Evolutionary conservation across 2,797 vertebrate species (phyloP).

Genomic region (Falco biarmicus): DNA sequence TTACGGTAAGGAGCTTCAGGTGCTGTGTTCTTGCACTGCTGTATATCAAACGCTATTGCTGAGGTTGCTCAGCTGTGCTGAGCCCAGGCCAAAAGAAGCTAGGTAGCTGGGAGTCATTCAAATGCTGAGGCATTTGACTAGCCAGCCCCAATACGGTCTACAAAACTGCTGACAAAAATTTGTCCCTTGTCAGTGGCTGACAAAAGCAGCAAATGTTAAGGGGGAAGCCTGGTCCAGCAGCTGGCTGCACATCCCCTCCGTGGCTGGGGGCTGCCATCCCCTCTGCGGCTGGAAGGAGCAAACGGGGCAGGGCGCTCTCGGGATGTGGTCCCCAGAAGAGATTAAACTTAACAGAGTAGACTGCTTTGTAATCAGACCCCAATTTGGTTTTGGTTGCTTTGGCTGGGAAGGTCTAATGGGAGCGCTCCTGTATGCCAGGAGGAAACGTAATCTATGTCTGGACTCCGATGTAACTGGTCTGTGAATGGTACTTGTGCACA

Average conservation of each 20-base stretch:
- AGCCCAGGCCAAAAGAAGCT: background rate
- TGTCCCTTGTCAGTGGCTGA: background rate
- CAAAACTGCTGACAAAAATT: background rate
- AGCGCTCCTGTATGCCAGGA: background rate
- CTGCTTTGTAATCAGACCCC: background rate
- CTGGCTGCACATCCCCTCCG: background rate
- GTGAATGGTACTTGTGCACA: background rate
- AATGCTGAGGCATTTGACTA: background rate
- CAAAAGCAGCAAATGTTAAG: background rate
- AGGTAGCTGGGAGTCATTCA: background rate
- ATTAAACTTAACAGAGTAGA: background rate
- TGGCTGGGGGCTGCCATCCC: too few species aligned
- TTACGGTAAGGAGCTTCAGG: background rate
- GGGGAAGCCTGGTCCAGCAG: rapidly evolving
- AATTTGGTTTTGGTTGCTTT: background rate
- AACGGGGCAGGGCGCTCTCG: background rate
- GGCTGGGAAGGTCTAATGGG: background rate
- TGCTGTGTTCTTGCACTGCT: background rate
- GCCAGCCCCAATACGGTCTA: background rate
- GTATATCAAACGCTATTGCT: background rate
- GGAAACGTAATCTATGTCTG: background rate
- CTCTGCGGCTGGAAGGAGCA: background rate
- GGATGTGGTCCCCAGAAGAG: background rate
- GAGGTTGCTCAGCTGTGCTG: background rate
- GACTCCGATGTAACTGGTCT: background rate